Evolutionary conservation across 2,113 vertebrate species (phyloP), one percentile per base, ranked within the genome.

Genomic region (Sceloporus tristichus): DNA sequence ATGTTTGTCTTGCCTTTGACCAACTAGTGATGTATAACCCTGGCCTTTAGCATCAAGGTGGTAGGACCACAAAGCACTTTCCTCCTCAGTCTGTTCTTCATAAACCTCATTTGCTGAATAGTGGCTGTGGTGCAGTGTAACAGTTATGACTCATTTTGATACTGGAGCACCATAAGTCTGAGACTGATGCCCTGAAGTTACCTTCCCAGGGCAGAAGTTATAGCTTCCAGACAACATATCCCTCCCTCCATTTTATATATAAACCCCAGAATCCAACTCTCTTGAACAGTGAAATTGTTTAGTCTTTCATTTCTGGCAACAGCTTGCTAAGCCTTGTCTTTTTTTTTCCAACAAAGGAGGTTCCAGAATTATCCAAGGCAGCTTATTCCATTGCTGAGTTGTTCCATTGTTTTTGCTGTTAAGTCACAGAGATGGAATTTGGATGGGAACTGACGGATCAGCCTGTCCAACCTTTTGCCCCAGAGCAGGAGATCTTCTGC

Each of bases 361-460:
- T n/a, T 84, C 42, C 68, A 74, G 9, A 84, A 74, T 19, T 74
- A 29, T 34, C 16, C 48, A 73, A 29, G 29, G 66, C 66, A 38
- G 68, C 70, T 56, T 84, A 3, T 84, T 74, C 19, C 48, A 56
- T 38, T 25, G 48, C 27, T 18, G 53, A 40, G n/a, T 68, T 73
- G 9, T 84, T n/a, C 59, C 59, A 62, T 62, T 62, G 59, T 62
- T 62, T 62, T 62, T 62, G 59, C 42, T n/a, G 11, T 56, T 74
- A 19, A 48, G 19, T 74, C n/a, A 56, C 53, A 84, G 40, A 70
- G 42, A 38, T 82, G 81, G 25, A 82, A 82, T 82, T 70, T 82
- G 65, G 40, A 74, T 74, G 70, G n/a, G 53, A 62, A 59, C 3
- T 38, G 53, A 38, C 6, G 53, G 83, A 59, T 27, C 71, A 40